Conservation (phyloP, 2,888 invertebrate genomes). For the Cacoxenus indagator region DNA sequence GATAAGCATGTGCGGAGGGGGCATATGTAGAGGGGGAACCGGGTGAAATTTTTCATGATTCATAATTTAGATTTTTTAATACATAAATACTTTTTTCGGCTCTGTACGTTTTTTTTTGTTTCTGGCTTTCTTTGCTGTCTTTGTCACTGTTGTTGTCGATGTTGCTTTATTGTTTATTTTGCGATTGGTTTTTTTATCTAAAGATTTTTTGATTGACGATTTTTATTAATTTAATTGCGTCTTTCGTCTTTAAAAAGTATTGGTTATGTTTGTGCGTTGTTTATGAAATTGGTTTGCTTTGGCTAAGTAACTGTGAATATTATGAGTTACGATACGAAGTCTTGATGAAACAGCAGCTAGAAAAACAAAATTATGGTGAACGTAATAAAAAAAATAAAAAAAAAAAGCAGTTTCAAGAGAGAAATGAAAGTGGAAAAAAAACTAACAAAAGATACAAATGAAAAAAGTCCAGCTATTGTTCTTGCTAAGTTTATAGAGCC, state of each 20-base stretch:
- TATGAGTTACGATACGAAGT: no score
- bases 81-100: background rate
- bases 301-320: no score
- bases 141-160: background rate
- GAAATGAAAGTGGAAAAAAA: background rate
- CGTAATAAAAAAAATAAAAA: background rate
- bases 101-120: background rate
- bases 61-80: conserved; percentile 10
- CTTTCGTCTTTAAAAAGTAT: background rate
- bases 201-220: no score
- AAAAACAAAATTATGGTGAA: no score
- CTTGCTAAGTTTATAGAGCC: no score
- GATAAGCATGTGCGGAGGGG: background rate
- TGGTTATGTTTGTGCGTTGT: no score
- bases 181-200: background rate
- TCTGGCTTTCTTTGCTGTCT: background rate
- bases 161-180: background rate
- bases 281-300: no score
- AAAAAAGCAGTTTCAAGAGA: background rate
- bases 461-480: no score
- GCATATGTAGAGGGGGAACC: background rate
- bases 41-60: background rate
- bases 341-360: no score
- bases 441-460: no score
- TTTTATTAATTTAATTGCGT: background rate